Percentiles rank a stretch among this genome's conserved stretches.
phyloP scores from a whole-genome alignment of 2,888 invertebrate species.

The Lasius platythorax region DNA sequence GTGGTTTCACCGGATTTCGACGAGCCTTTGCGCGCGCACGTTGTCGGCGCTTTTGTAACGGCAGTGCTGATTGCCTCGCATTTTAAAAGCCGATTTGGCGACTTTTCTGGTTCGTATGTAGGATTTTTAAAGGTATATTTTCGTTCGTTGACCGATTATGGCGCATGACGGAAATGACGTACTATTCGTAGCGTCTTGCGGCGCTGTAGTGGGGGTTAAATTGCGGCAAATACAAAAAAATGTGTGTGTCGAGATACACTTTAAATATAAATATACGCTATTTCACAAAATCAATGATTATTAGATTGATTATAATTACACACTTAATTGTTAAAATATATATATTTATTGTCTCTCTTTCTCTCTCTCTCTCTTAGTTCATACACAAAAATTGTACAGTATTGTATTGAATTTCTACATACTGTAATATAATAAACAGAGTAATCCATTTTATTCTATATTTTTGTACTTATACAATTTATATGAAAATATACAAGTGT shows the following conservation, averaged over 20 bases:
- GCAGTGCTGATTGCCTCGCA: not conserved
- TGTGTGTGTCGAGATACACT: not conserved
- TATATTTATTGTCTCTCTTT: constrained; percentile 14
- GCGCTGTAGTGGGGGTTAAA: constrained; percentile 24
- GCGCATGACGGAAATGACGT: constrained; percentile 80
- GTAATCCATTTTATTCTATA: not conserved
- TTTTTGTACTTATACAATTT: not conserved
- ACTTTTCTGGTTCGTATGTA: not conserved
- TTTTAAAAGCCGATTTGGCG: not conserved
- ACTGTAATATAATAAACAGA: not conserved
- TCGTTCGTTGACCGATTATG: constrained; percentile 40
- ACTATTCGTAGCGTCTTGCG: constrained; percentile 62
- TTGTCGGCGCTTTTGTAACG: not conserved
- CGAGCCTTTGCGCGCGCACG: constrained; percentile 1
- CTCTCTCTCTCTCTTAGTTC: not conserved
- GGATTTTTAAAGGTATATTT: constrained; percentile 54
- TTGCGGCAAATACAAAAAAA: constrained; percentile 71
- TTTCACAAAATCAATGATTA: not conserved
- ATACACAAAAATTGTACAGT: no score
- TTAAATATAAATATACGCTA: not conserved
- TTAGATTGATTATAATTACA: not conserved
- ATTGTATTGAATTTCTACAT: not conserved
- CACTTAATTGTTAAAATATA: not conserved
- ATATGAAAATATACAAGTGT: not conserved
- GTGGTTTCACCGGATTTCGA: constrained; percentile 54